Base-by-base conservation (phyloP, 2,888 invertebrate species). In the Parascotia fuliginaria region DNA sequence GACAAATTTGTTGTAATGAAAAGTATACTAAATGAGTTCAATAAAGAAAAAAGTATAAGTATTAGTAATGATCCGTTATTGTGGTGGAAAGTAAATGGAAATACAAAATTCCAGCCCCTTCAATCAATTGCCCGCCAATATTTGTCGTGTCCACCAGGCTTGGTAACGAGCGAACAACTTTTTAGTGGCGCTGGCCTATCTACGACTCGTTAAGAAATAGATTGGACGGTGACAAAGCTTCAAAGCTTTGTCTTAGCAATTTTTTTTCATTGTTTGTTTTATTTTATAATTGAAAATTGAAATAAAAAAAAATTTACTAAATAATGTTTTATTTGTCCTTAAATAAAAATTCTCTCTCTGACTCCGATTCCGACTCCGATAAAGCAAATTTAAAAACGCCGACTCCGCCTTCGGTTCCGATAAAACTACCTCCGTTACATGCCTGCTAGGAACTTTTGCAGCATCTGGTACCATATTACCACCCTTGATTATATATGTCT, bases 101-200 rank as follows among this genome's bases (percentile, higher is more conserved):
- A 54, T 60, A 56, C 33, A 41, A 61, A 58, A 61, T 60, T 54
- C 37, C 47, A 58, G 44, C 39, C 48, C 42, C 51, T 59, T 14
- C 11, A 60, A 40, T 55, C 55, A 42, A 62, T 60, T 55, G 60
- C 52, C 41, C 55, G 55, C 44, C 54, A 59, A 49, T 63, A 58
- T 52, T 55, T 65, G 45, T 56, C 61, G 16, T 53, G 51, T 55
- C 58, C 58, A 53, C 64, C 65, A 45, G 44, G 59, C 46, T 57
- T 54, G 36, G 61, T 65, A 52, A 54, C 64, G 27, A 49, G 48
- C 39, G 34, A 63, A 53, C 62, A 59, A 55, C 49, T 61, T 47
- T 62, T 65, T 59, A 59, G 63, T 61, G 57, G 54, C 15, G 55
- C 56, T 55, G 56, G 61, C 44, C 46, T 56, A 57, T 63, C 19